These are phyloP conservation scores for Myanophis thanlyinensis DNA, from an alignment of 2,113 vertebrate genomes.

Conservation along the genomic window DNA sequence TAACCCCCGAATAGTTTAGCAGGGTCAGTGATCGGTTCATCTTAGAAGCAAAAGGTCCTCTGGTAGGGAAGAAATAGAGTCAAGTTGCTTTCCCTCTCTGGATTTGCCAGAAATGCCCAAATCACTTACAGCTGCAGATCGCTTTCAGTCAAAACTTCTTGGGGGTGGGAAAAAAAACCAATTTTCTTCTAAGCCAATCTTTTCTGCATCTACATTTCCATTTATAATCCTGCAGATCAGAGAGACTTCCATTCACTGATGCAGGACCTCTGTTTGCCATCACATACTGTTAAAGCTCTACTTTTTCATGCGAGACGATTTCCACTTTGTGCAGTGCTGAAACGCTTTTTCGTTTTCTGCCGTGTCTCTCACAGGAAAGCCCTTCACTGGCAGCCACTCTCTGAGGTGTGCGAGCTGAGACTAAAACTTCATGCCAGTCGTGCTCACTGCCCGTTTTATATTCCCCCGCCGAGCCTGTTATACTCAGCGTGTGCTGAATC, in stretches of 20 bases:
- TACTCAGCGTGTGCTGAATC: not conserved
- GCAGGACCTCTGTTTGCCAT: not conserved
- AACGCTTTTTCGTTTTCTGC: not conserved
- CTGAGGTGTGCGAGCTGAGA: not conserved
- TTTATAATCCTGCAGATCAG: not conserved
- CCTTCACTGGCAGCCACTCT: not conserved
- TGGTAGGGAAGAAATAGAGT: not conserved
- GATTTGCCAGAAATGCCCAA: not conserved
- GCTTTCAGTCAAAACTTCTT: not conserved
- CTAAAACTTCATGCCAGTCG: conserved; percentile 12
- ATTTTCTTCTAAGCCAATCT: not conserved
- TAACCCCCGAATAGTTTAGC: conserved; percentile 9
- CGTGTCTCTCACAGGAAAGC: not conserved
- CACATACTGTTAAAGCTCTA: not conserved
- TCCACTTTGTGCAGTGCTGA: not conserved
- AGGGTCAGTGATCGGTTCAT: conserved; percentile 45
- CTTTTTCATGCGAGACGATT: not conserved
- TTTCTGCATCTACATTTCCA: not conserved
- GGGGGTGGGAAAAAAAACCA: not conserved
- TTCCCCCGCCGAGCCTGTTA: not conserved
- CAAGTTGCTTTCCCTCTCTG: not conserved
- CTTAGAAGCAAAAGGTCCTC: not conserved
- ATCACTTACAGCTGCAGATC: not conserved
- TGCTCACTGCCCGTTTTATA: not conserved
- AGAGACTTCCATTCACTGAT: not conserved